Evolutionary conservation across 1,140 invertebrate genomes (phyloP), one percentile per base, ranked within the genome.

Genomic region (Coelopa frigida): DNA sequence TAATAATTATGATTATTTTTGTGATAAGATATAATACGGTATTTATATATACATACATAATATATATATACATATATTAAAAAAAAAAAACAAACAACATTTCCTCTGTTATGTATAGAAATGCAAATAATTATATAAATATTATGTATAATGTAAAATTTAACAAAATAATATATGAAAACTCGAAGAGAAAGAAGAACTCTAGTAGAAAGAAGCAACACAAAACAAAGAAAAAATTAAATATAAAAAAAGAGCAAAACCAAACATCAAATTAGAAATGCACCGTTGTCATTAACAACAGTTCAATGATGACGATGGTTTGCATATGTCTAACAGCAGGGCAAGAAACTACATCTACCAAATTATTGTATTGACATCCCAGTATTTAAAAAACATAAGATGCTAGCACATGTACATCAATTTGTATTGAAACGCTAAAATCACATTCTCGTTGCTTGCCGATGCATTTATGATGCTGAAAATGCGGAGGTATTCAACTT

Each of bases 1-100:
- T 59, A 59, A 61, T 65, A 64, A 64, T 64, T 65, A 65, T 61
- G 55, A 60, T 65, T 65, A 61, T 65, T 55, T 64, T 65, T 65
- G 62, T 65, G 61, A 65, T 65, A 65, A 65, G 61, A 59, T 54
- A 44, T 41, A 48, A 42, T 61, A 64, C 52, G 58, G 57, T 65
- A 65, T 65, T 65, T 58, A 61, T 64, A 65, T 59, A 61, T 52
- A 37, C 45, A 40, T 57, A 63, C 41, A 55, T 46, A 47, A 54
- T 53, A 48, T 54, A 62, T 54, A 59, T 52, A 56, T 44, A 52
- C 44, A 55, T 53, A 52, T 51, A 58, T 53, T 36, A 48, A 43
- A 43, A 23, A 51, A 42, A 43, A 52, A 48, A 49, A 52, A 48
- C 48, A 53, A 48, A 50, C 52, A 46, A 52, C 46, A 54, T 61